These are phyloP conservation scores for Trichonephila clavata DNA, from an alignment of 1,140 invertebrate genomes.

Conservation along the genomic window DNA sequence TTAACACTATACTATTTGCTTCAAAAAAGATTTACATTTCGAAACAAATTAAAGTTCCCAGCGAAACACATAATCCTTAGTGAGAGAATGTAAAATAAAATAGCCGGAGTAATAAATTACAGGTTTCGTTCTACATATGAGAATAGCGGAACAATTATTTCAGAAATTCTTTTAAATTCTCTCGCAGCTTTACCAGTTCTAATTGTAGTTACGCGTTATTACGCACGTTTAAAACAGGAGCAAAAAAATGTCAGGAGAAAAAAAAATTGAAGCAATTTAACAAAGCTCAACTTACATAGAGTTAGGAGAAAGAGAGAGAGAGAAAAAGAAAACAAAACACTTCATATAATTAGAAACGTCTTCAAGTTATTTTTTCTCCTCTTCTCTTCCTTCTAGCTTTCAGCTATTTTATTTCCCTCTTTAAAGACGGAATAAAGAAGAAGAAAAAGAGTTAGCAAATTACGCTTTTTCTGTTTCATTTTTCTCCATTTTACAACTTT, in stretches of 20 bases:
- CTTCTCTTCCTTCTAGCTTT: not conserved
- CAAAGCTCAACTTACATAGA: not conserved
- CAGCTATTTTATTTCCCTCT: not conserved
- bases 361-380: not conserved
- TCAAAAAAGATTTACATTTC: not conserved
- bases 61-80: not conserved
- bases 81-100: not conserved
- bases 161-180: not conserved
- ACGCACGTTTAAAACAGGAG: not conserved
- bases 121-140: not conserved
- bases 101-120: not conserved
- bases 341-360: constrained; percentile 46
- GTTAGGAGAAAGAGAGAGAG: not conserved
- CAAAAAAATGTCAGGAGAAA: not conserved
- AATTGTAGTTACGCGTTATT: constrained; percentile 29
- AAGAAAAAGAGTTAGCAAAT: not conserved
- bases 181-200: not conserved
- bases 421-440: not conserved
- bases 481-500: constrained; percentile 33
- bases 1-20: not conserved
- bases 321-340: not conserved
- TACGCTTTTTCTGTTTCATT: constrained; percentile 14
- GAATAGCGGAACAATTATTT: constrained; percentile 2
- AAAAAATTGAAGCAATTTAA: constrained; percentile 28
- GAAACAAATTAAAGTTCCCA: not conserved